Percentiles rank a stretch among this genome's conserved stretches.
phyloP scores from a whole-genome alignment of 2,113 vertebrate species.

The Lepus americanus region DNA sequence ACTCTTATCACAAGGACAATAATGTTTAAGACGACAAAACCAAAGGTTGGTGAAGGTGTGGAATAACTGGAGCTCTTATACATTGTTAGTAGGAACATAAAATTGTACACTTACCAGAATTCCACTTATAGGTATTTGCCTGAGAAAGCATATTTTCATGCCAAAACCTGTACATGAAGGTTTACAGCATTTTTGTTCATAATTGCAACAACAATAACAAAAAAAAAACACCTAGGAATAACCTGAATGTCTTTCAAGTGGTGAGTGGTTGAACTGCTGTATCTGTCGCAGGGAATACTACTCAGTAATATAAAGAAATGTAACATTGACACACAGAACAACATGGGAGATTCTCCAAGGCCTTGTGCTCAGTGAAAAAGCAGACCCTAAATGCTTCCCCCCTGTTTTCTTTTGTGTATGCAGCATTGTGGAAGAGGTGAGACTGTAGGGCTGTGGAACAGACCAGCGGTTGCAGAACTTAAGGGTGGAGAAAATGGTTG shows the following conservation, averaged over 20 bases:
- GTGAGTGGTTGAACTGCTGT: background rate
- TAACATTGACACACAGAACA: background rate
- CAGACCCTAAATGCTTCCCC: background rate
- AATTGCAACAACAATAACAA: background rate
- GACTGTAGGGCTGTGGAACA: constrained; percentile 12
- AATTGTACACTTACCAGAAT: constrained; percentile 5
- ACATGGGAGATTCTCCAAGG: background rate
- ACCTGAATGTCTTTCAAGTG: constrained; percentile 16
- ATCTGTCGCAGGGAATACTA: background rate
- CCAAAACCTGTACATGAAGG: constrained; percentile 11
- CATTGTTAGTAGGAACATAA: background rate
- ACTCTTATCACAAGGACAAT: background rate
- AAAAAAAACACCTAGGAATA: background rate
- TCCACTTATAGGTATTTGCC: background rate
- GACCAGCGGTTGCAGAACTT: background rate
- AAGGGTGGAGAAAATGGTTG: background rate
- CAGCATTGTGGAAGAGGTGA: background rate
- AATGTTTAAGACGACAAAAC: background rate
- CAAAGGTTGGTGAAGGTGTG: background rate
- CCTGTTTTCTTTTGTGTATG: background rate
- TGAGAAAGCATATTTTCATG: background rate
- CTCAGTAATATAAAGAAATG: constrained; percentile 34
- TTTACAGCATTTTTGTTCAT: constrained; percentile 33
- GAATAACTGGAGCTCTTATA: background rate
- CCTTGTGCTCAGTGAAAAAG: constrained; percentile 32